Evolutionary conservation across 2,113 vertebrate species (phyloP).

Genomic region (Atractosteus spatula): DNA sequence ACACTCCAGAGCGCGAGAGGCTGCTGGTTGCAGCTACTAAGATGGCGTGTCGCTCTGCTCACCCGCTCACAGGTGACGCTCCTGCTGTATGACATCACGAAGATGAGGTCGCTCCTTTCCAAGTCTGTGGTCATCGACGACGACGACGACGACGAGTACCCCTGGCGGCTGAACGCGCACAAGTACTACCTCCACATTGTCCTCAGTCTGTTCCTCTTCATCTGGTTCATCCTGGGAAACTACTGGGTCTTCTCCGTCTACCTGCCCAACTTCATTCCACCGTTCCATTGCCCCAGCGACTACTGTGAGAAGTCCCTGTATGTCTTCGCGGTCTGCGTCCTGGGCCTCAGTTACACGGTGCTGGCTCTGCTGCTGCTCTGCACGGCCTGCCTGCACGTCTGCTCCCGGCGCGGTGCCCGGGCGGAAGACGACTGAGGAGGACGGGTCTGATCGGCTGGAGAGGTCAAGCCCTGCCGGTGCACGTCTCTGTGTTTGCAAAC

Average conservation of each 20-base stretch:
- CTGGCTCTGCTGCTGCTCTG: conserved; percentile 49
- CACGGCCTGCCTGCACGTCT: conserved; percentile 45
- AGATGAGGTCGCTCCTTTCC: conserved; percentile 59
- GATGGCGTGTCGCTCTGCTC: neutral
- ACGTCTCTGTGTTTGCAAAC: no score
- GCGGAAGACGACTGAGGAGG: conserved; percentile 45
- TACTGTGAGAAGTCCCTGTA: conserved; percentile 63
- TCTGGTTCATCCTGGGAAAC: conserved; percentile 66
- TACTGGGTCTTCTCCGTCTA: conserved; percentile 64
- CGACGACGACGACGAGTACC: conserved; percentile 50
- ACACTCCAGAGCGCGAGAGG: no score
- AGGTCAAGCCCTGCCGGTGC: no score
- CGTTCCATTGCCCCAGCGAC: conserved; percentile 63
- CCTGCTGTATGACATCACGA: conserved; percentile 56
- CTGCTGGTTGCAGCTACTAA: neutral
- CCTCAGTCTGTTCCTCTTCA: conserved; percentile 61
- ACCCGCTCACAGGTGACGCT: conserved; percentile 49
- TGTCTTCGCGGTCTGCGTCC: conserved; percentile 55
- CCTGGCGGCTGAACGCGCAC: conserved; percentile 63
- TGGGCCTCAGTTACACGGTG: conserved; percentile 48
- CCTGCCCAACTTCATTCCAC: conserved; percentile 57
- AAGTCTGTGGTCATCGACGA: conserved; percentile 62
- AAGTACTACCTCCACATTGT: conserved; percentile 56
- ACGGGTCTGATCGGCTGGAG: neutral
- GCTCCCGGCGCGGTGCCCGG: conserved; percentile 42